Conservation (phyloP, 2,888 invertebrate species). For the Erynnis tages region DNA sequence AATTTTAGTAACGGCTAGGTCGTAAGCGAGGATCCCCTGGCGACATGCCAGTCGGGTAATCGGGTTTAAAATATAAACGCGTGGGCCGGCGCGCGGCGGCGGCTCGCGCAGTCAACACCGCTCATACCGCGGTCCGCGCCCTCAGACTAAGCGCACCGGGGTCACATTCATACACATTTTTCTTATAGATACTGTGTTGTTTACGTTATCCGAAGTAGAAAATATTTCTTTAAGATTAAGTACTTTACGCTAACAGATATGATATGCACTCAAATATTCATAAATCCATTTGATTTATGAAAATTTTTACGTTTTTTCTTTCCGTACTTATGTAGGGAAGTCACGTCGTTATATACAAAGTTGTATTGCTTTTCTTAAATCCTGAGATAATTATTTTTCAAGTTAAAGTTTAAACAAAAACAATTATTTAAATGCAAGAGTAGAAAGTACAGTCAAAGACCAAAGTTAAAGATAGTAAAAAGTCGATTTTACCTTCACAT, state of each 20-base stretch:
- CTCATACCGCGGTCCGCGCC: background rate
- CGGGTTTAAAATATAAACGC: slow-evolving; percentile 58
- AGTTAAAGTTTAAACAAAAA: background rate
- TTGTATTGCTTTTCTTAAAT: no score
- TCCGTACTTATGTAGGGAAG: no score
- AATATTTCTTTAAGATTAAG: no score
- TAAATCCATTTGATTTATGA: no score
- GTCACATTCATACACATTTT: slow-evolving; percentile 31
- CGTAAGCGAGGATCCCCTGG: slow-evolving; percentile 43
- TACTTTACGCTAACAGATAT: no score
- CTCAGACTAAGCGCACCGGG: slow-evolving; percentile 29
- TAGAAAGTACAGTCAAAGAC: background rate
- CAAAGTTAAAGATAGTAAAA: no score
- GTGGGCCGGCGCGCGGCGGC: slow-evolving; percentile 49
- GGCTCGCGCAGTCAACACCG: slow-evolving; percentile 36
- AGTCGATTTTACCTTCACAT: slow-evolving; percentile 10
- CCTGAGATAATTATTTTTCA: no score
- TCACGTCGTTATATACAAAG: no score
- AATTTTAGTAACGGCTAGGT: slow-evolving; percentile 50
- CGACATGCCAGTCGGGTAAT: slow-evolving; percentile 60
- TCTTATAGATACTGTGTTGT: slow-evolving; percentile 3
- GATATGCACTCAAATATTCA: no score
- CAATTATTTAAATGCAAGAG: background rate
- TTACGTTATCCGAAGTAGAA: slow-evolving; percentile 10
- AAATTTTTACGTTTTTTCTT: no score